Conservation (phyloP, 2,113 vertebrate genomes). For the Sturnira hondurensis region DNA sequence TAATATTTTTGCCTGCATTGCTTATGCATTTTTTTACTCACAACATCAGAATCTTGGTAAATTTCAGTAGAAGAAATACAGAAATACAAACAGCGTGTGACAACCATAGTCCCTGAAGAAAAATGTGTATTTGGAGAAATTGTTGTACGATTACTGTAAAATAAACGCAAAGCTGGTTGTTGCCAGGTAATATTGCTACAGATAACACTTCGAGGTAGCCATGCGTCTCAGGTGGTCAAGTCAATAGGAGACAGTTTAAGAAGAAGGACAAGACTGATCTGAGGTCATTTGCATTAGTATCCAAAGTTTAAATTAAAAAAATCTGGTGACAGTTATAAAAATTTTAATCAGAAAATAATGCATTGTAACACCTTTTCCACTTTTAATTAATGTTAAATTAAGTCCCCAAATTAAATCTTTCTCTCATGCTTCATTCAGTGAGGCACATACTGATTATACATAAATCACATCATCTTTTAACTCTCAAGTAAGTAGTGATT, state of each 20-base stretch:
- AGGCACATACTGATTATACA: background rate
- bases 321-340: constrained; percentile 14
- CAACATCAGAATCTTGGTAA: constrained; percentile 22
- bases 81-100: constrained; percentile 42
- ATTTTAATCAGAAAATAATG: background rate
- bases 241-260: constrained; percentile 61
- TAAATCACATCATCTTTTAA: background rate
- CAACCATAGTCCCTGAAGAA: constrained; percentile 48
- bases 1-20: background rate
- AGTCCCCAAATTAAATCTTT: background rate
- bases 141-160: constrained; percentile 67
- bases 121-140: constrained; percentile 68
- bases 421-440: background rate
- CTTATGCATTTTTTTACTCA: background rate
- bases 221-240: background rate
- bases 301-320: constrained; percentile 60
- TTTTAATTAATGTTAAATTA: constrained; percentile 39
- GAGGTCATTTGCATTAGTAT: constrained; percentile 49
- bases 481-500: background rate
- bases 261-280: constrained; percentile 47
- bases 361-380: background rate
- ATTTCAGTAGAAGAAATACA: constrained; percentile 1
- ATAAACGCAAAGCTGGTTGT: constrained; percentile 76
- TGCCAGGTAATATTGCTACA: constrained; percentile 74
- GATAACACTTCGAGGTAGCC: constrained; percentile 74